Base-by-base conservation (phyloP, 2,888 invertebrate genomes). In the Apamea anceps region DNA sequence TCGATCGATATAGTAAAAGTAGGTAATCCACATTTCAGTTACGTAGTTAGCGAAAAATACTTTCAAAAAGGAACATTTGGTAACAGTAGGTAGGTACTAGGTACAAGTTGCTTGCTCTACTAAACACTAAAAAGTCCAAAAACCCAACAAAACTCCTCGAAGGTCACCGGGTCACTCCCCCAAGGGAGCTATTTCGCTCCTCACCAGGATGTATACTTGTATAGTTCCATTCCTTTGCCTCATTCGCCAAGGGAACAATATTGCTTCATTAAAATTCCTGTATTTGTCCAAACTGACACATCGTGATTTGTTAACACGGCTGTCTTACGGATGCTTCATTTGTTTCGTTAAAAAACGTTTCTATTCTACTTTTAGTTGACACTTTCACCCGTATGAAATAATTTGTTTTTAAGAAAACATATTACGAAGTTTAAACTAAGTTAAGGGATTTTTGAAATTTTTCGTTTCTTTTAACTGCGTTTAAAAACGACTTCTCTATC, bases 181-280 rank as follows among this genome's bases (percentile, higher is more conserved):
- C 85, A 65, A 84, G 79, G 81, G 85, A 70, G 85, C 77, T 85
- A 85, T 87, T 85, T 81, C 65, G 72, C 85, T 62, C 60, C 73
- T 77, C 70, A 67, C 54, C 54, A 73, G 87, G 62, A 87, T 85
- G 85, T 75, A 85, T 85, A 75, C 70, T 45, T 85, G 85, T 75
- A 85, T 85, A 75, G 72, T 45, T 75, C 10, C 65, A 81, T 85
- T 87, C 75, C 77, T 77, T 62, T n/a, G 72, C 70, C 54, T 81
- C 71, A 54, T 25, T 71, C 73, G 93, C 93, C 94, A 82, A 85
- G 87, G 87, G 94, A 90, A 94, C 93, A 90, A 79, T 32, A 32
- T 79, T 91, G 93, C 92, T 93, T 96, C 96, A 96, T 97, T 96
- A 97, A 96, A 95, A 96, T 96, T 94, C 91, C 95, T 94, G 91